These are phyloP conservation scores for Elanoides forficatus DNA, from an alignment of 2,113 vertebrate species.

Conservation along the genomic window DNA sequence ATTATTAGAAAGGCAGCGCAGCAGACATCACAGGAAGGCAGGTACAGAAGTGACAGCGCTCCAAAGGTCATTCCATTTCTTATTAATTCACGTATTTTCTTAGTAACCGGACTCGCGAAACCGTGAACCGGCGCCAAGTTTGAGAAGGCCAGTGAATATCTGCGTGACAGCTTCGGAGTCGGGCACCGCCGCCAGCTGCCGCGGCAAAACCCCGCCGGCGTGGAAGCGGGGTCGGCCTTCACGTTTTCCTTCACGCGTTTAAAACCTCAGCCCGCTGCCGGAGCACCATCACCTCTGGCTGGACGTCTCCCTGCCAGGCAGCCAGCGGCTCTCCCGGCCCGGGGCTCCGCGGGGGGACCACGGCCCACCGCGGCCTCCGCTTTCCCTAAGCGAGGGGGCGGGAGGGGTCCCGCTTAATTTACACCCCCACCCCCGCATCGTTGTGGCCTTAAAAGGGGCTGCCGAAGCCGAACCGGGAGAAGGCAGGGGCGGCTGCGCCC, in stretches of 20 bases:
- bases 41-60: not conserved
- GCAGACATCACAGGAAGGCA: not conserved
- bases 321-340: not conserved
- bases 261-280: not conserved
- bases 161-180: not conserved
- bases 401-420: no score
- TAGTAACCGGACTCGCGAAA: not conserved
- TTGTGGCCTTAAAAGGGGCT: no score
- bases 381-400: no score
- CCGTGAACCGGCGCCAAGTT: not conserved
- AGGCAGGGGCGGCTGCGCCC: no score
- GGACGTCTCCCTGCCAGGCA: rapidly evolving
- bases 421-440: no score
- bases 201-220: not conserved
- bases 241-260: rapidly evolving
- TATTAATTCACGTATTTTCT: not conserved
- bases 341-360: not conserved
- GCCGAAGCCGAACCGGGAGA: no score
- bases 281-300: not conserved
- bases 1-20: not conserved
- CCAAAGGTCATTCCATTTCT: not conserved
- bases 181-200: not conserved
- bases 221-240: not conserved
- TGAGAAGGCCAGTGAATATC: not conserved
- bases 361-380: not conserved